These are phyloP conservation scores for Scelioninae gen. 1 DNA, from an alignment of 2,888 invertebrate genomes.

Conservation along the genomic window DNA sequence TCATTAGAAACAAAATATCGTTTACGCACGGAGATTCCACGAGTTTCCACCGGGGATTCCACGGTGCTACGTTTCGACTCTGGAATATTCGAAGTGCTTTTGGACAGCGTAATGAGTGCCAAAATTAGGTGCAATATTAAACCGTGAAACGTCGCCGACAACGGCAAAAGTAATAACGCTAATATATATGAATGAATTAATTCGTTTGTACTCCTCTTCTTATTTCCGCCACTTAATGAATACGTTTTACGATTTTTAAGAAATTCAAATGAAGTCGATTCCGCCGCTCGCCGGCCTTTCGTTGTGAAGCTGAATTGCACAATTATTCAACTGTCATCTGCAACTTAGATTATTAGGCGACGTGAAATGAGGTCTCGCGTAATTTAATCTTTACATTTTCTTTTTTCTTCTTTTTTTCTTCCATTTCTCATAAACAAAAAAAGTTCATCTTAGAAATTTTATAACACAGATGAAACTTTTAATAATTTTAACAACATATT, in stretches of 20 bases:
- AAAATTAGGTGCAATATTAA: constrained; percentile 38
- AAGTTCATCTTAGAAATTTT: too few relatives aligned
- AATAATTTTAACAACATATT: too few relatives aligned
- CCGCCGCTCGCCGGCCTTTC: constrained; percentile 6
- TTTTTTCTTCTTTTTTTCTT: too few relatives aligned
- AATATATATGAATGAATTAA: constrained; percentile 43
- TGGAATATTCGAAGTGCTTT: constrained; percentile 4
- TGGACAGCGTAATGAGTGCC: constrained; percentile 15
- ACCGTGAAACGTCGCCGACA: neutral
- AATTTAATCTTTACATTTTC: too few relatives aligned
- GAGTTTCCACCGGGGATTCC: constrained; percentile 22
- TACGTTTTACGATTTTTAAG: constrained; percentile 47
- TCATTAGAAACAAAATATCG: constrained; percentile 7
- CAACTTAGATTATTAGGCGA: constrained; percentile 41
- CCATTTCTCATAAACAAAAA: too few relatives aligned
- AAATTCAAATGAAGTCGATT: constrained; percentile 51
- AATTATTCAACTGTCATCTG: constrained; percentile 54
- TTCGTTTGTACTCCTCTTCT: constrained; percentile 38
- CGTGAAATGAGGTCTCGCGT: constrained; percentile 6
- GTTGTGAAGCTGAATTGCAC: constrained; percentile 28
- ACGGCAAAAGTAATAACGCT: constrained; percentile 22
- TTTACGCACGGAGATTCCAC: constrained; percentile 5
- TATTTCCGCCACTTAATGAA: constrained; percentile 45
- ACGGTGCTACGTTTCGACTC: neutral
- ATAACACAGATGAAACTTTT: too few relatives aligned